phyloP scores from a whole-genome alignment of 2,888 invertebrate genomes.

The Stenodera caucasica region DNA sequence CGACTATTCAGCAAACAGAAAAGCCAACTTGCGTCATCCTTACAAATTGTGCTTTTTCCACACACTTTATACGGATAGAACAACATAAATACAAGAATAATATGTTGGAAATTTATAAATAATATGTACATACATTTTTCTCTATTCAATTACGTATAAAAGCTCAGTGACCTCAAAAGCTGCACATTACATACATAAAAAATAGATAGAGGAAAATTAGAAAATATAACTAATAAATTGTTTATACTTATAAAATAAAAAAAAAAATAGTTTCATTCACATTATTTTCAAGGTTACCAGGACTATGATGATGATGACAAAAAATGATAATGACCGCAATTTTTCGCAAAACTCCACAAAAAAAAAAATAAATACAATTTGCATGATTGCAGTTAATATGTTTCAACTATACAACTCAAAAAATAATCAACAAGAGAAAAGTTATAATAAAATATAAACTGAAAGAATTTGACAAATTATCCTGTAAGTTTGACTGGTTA shows the following conservation, averaged over 20 bases:
- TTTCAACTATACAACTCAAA: background rate
- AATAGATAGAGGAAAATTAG: background rate
- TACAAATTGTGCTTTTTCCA: background rate
- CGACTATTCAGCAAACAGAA: conserved; percentile 11
- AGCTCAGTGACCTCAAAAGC: background rate
- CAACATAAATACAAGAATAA: background rate
- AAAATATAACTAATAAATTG: background rate
- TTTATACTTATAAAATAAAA: background rate
- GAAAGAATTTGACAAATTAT: conserved; percentile 1
- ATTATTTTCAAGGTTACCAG: conserved; percentile 3
- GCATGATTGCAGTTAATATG: background rate
- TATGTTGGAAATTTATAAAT: background rate
- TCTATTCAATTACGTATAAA: background rate
- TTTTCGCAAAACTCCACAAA: background rate
- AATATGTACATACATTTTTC: no score
- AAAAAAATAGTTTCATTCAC: background rate
- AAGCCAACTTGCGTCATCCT: conserved; percentile 9
- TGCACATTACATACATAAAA: background rate
- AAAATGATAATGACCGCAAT: background rate
- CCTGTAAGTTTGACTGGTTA: conserved; percentile 10
- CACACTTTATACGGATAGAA: background rate
- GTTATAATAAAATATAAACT: no score
- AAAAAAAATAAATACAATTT: background rate
- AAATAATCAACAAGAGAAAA: background rate
- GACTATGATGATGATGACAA: background rate